Evolutionary conservation across 2,888 invertebrate genomes (phyloP).

Genomic region (Pollenia amentaria): DNA sequence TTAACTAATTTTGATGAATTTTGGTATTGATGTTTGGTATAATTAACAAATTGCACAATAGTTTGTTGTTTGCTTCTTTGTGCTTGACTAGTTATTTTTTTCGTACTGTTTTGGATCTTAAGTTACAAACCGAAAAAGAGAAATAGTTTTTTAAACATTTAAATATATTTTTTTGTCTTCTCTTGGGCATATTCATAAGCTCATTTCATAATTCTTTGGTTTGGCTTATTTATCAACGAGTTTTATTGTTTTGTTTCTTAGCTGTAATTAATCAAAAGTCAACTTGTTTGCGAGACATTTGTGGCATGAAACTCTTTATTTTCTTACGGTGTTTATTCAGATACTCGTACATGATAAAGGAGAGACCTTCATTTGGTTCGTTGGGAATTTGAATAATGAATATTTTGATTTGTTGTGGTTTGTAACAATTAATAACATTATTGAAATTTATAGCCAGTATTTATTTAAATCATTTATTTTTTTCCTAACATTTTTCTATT

Average conservation of each 20-base stretch:
- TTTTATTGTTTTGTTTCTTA: not conserved
- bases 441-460: constrained; percentile 57
- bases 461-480: constrained; percentile 36
- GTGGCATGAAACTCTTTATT: not conserved
- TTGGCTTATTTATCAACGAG: constrained; percentile 2
- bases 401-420: constrained; percentile 49
- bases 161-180: constrained; percentile 21
- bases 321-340: not conserved
- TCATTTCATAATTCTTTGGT: constrained; percentile 3
- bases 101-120: not conserved
- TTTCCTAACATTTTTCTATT: not conserved
- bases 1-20: constrained; percentile 30
- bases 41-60: constrained; percentile 56
- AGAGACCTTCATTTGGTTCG: constrained; percentile 37
- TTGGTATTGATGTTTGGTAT: constrained; percentile 47
- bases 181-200: constrained; percentile 5
- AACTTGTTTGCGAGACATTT: constrained; percentile 12
- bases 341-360: no score
- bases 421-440: constrained; percentile 66
- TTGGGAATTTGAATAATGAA: constrained; percentile 50
- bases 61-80: not conserved
- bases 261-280: constrained; percentile 47
- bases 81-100: constrained; percentile 8
- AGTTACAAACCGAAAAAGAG: not conserved
- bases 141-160: constrained; percentile 22